Conservation (phyloP, 2,113 vertebrate species). For the Paracanthobrama guichenoti region DNA sequence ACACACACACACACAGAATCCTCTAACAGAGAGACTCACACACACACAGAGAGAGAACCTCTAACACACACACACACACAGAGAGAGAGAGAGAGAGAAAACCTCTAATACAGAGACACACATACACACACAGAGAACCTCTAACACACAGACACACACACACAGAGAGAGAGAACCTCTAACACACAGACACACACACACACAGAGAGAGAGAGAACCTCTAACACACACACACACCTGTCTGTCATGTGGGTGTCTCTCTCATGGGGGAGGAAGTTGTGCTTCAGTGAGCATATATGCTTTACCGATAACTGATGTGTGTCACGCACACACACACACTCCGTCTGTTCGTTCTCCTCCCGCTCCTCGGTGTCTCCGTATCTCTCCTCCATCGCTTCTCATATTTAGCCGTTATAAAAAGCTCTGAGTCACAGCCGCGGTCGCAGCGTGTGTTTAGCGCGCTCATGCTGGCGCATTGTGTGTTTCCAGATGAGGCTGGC, state of each 20-base stretch:
- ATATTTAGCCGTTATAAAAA: neutral
- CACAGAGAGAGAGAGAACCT: too few relatives aligned
- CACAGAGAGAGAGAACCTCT: too few relatives aligned
- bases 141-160: too few relatives aligned
- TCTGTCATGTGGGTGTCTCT: slow-evolving; percentile 17
- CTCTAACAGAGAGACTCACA: too few relatives aligned
- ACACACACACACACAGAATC: too few relatives aligned
- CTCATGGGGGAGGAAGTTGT: slow-evolving; percentile 9
- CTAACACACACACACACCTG: slow-evolving; percentile 10
- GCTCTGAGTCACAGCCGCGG: neutral
- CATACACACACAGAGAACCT: too few relatives aligned
- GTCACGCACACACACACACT: neutral
- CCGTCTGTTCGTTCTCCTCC: neutral
- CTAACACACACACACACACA: too few relatives aligned
- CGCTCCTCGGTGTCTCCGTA: neutral
- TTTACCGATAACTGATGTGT: neutral
- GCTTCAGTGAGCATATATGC: neutral
- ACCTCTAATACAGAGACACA: too few relatives aligned
- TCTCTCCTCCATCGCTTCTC: neutral
- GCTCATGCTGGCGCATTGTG: slow-evolving; percentile 4
- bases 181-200: neutral
- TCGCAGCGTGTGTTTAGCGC: neutral
- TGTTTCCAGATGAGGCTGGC: neutral
- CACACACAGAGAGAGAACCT: too few relatives aligned
- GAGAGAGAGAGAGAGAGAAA: too few relatives aligned